Evolutionary conservation across 2,888 invertebrate genomes (phyloP).

Genomic region (Netelia virgata): DNA sequence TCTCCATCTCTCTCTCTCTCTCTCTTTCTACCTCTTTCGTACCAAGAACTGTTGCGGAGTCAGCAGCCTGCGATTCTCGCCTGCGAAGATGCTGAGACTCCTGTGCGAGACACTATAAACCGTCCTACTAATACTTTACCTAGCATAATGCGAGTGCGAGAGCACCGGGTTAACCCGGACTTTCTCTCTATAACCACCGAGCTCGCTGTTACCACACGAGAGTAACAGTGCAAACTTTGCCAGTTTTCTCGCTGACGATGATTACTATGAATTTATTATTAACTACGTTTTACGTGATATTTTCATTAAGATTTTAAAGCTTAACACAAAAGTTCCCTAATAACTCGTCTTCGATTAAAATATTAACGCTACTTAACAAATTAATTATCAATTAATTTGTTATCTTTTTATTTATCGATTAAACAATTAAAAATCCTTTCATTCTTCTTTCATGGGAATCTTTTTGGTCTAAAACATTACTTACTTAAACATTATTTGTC

Average conservation of each 20-base stretch:
- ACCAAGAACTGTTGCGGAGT: slow-evolving; percentile 37
- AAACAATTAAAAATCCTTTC: too few species aligned
- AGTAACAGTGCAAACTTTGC: slow-evolving; percentile 45
- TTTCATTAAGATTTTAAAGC: background rate
- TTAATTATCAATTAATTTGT: too few species aligned
- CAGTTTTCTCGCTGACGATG: slow-evolving; percentile 36
- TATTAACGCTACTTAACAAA: too few species aligned
- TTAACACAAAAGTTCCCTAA: too few species aligned
- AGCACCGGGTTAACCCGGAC: slow-evolving; percentile 63
- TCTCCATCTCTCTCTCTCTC: too few species aligned
- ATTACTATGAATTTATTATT: background rate
- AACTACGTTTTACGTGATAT: background rate
- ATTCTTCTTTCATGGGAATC: too few species aligned
- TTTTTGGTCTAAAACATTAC: too few species aligned
- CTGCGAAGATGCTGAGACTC: slow-evolving; percentile 57
- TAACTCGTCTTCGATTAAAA: too few species aligned
- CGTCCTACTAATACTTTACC: slow-evolving; percentile 44
- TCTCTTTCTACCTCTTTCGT: background rate
- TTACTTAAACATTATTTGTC: background rate
- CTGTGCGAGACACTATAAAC: slow-evolving; percentile 43
- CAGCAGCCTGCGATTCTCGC: slow-evolving; percentile 43
- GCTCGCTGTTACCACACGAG: slow-evolving; percentile 5
- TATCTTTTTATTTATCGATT: too few species aligned
- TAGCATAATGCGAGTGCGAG: slow-evolving; percentile 53
- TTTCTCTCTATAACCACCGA: slow-evolving; percentile 59